Conservation (phyloP, 1,140 invertebrate species). For the Dreissena rostriformis region DNA sequence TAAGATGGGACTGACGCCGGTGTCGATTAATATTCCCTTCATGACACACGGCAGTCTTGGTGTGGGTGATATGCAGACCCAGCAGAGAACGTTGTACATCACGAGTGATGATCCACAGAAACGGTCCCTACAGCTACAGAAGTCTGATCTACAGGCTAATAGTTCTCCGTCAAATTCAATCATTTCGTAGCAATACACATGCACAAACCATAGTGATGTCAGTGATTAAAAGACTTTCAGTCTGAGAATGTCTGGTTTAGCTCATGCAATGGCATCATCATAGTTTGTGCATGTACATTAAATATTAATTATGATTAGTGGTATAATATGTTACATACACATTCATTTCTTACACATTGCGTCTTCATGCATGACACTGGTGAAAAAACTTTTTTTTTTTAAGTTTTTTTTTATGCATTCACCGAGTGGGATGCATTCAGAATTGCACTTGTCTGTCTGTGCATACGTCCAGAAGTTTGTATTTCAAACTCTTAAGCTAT, state of each 20-base stretch:
- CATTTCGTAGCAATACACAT: slow-evolving; percentile 52
- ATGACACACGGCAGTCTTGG: slow-evolving; percentile 61
- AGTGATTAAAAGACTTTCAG: background rate
- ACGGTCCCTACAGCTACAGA: slow-evolving; percentile 57
- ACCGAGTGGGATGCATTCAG: too few species aligned
- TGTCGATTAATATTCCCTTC: slow-evolving; percentile 73
- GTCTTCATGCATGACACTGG: too few species aligned
- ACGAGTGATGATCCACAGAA: slow-evolving; percentile 62
- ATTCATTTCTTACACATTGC: too few species aligned
- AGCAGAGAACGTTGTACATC: slow-evolving; percentile 67
- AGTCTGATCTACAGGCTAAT: slow-evolving; percentile 44
- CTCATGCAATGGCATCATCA: slow-evolving; percentile 12
- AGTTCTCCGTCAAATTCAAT: slow-evolving; percentile 55
- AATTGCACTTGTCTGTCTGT: too few species aligned
- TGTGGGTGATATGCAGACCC: slow-evolving; percentile 57
- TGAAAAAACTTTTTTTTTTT: too few species aligned
- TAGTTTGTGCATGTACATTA: slow-evolving; percentile 20
- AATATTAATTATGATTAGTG: too few species aligned
- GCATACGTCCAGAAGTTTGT: too few species aligned
- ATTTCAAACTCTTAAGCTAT: too few species aligned
- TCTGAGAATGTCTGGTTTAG: background rate
- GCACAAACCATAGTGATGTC: slow-evolving; percentile 46
- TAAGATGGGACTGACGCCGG: slow-evolving; percentile 70
- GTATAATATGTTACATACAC: too few species aligned
- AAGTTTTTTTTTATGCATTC: too few species aligned